Conservation (phyloP, 1,140 invertebrate species). For the Eubasilissa regina region DNA sequence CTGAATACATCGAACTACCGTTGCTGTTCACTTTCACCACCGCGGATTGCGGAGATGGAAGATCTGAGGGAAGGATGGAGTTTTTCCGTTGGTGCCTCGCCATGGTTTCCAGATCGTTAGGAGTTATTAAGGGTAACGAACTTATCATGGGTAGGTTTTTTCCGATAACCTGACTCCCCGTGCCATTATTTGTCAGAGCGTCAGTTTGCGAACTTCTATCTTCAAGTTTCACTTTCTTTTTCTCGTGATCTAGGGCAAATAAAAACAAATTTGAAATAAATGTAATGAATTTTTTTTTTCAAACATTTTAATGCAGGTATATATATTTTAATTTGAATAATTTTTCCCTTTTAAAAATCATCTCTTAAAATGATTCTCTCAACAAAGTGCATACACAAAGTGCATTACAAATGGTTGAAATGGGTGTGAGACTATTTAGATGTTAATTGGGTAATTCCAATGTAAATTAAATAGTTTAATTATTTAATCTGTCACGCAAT, state of each 20-base stretch:
- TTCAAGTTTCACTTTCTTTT: conserved; percentile 55
- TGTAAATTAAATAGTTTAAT: conserved; percentile 10
- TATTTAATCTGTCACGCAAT: background rate
- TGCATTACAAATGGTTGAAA: background rate
- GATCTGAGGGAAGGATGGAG: conserved; percentile 40
- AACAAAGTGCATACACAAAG: background rate
- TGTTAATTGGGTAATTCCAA: conserved; percentile 3
- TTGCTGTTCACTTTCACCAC: conserved; percentile 51
- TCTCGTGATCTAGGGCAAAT: conserved; percentile 51
- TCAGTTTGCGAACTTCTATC: conserved; percentile 56
- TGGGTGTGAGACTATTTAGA: background rate
- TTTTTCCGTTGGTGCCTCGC: conserved; percentile 47
- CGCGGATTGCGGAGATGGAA: conserved; percentile 51
- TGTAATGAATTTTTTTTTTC: no score
- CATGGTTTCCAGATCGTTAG: conserved; percentile 28
- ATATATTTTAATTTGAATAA: no score
- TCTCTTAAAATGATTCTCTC: background rate
- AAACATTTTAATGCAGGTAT: no score
- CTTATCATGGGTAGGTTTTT: conserved; percentile 45
- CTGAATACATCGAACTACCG: conserved; percentile 41
- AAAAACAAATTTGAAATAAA: conserved; percentile 35
- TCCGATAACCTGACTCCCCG: conserved; percentile 23
- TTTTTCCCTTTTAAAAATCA: no score
- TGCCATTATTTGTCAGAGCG: conserved; percentile 22
- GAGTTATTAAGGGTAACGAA: conserved; percentile 15